Base-by-base conservation (phyloP, 2,888 invertebrate genomes). In the Schizotus pectinicornis region DNA sequence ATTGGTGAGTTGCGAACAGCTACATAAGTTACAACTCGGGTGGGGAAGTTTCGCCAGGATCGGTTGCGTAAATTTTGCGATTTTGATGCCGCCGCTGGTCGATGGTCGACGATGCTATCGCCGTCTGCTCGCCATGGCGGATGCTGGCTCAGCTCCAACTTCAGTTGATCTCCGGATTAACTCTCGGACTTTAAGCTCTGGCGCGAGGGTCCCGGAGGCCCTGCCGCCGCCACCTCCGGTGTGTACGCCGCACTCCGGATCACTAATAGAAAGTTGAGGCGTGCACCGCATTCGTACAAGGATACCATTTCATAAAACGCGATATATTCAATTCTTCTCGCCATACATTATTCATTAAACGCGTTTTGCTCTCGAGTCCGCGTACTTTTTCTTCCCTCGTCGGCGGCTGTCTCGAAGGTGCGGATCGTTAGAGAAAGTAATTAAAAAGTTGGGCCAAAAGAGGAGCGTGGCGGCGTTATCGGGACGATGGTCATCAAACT, bases 81-180 rank as follows among this genome's bases (percentile, higher is more conserved):
- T n/a, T n/a, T n/a, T n/a, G n/a, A n/a, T n/a, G 22, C 22, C 22
- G 22, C 22, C 22, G 22, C 22, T 22, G 22, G 22, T 22, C 22
- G 14, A 47, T 47, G 33, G 42, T 46, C 47, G n/a, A n/a, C n/a
- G 55, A 55, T 55, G 34, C 41, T 48, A 55, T 48, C 55, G 33
- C 30, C 30, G 31, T 36, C 41, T 37, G 41, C 43, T 49, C 12
- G 6, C 41, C 13, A 35, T 50, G 39, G 55, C 45, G 48, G 45
- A 41, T 56, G 56, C 49, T 60, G 60, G 60, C 60, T 60, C 56
- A 53, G 49, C 52, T 59, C 55, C 59, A 59, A 59, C 59, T 55
- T 59, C 36, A 51, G 50, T 59, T 53, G 51, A 59, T 54, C 59
- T 45, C 54, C 54, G 59, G 59, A 59, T 59, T 59, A 59, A 55